A percentile compares a stretch with the other conserved stretches of the same genome.
Evolutionary conservation across 1,140 invertebrate genomes (phyloP).

Genomic region (Drosophila sturtevanti): DNA sequence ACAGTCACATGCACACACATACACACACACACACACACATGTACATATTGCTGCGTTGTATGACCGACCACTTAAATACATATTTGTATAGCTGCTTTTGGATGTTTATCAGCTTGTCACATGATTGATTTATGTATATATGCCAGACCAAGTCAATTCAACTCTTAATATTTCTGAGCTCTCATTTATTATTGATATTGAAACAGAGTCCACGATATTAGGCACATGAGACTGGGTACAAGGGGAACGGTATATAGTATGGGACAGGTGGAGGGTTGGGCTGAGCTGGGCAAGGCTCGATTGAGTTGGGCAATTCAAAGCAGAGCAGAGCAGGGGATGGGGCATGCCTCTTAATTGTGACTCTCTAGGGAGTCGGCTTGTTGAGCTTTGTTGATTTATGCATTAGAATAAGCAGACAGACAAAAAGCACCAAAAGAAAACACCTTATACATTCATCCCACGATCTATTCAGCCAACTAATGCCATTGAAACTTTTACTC

Average conservation of each 20-base stretch:
- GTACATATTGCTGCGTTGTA: neutral
- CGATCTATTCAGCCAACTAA: conserved; percentile 4
- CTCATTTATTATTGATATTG: conserved; percentile 66
- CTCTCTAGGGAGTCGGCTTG: conserved; percentile 10
- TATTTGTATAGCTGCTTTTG: conserved; percentile 44
- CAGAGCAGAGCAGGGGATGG: neutral
- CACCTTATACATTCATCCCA: conserved; percentile 2
- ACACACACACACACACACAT: neutral
- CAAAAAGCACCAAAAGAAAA: conserved; percentile 20
- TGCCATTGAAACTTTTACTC: conserved; percentile 1
- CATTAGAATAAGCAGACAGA: conserved; percentile 7
- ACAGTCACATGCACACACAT: conserved; percentile 24
- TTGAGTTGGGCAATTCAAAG: too few relatives aligned
- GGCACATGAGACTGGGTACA: conserved; percentile 25
- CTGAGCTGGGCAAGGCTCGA: too few relatives aligned
- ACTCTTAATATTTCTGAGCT: conserved; percentile 23
- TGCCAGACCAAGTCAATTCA: conserved; percentile 68
- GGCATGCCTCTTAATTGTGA: conserved; percentile 22
- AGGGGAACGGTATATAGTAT: neutral
- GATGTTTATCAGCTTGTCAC: conserved; percentile 75
- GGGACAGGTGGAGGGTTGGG: too few relatives aligned
- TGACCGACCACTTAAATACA: conserved; percentile 19
- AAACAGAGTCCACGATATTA: conserved; percentile 30
- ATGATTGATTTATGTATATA: conserved; percentile 76
- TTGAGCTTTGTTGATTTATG: conserved; percentile 12